These are phyloP conservation scores for Eurois occulta DNA, from an alignment of 2,888 invertebrate genomes.

Conservation along the genomic window DNA sequence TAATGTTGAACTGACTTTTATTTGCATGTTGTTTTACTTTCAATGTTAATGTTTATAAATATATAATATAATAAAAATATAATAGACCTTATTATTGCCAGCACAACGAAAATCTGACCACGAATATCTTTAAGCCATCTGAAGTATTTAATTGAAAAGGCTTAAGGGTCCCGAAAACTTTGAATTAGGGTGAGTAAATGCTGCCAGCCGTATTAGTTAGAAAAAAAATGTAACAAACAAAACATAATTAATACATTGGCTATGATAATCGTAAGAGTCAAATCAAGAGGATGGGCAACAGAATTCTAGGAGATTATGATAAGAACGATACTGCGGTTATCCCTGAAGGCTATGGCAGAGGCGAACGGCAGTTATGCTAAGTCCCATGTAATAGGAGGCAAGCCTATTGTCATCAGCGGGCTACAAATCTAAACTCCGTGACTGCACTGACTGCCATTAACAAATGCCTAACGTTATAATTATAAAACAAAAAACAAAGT, in stretches of 20 bases:
- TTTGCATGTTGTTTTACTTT: slow-evolving; percentile 6
- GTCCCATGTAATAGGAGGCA: not conserved
- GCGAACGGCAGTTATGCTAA: not conserved
- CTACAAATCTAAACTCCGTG: not conserved
- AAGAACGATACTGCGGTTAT: not conserved
- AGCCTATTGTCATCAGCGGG: not conserved
- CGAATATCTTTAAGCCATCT: not conserved
- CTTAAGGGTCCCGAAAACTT: not conserved
- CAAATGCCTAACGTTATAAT: not conserved
- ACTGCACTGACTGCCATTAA: not conserved
- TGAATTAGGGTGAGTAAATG: not conserved
- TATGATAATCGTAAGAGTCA: not conserved
- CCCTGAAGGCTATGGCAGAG: not conserved
- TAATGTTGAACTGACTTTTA: slow-evolving; percentile 8
- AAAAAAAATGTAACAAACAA: not conserved
- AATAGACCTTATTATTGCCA: too few species aligned
- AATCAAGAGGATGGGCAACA: not conserved
- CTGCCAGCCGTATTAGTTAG: not conserved
- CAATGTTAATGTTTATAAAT: too few species aligned
- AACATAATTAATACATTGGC: not conserved
- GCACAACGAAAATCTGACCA: not conserved
- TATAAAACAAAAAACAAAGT: not conserved
- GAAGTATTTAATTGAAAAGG: not conserved
- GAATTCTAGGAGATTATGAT: not conserved
- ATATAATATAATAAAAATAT: too few species aligned